Conservation (phyloP, 2,113 vertebrate genomes). For the Mobula birostris region DNA sequence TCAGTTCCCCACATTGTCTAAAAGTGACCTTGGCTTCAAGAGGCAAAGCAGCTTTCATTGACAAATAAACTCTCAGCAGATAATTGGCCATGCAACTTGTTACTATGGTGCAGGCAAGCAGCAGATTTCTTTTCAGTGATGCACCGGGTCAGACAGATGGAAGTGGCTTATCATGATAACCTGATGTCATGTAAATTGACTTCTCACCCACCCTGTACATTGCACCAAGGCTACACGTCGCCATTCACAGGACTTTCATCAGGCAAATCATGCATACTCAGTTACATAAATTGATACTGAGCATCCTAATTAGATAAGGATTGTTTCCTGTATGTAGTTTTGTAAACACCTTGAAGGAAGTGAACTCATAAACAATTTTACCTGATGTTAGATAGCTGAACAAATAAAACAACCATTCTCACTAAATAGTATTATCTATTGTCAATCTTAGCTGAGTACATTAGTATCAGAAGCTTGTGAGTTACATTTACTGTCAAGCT, state of each 20-base stretch:
- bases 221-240: conserved; percentile 71
- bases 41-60: conserved; percentile 54
- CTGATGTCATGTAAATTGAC: conserved; percentile 48
- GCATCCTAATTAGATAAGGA: conserved; percentile 9
- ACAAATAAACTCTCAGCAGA: conserved; percentile 58
- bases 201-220: conserved; percentile 78
- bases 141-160: conserved; percentile 45
- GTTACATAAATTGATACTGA: background rate
- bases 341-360: background rate
- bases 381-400: background rate
- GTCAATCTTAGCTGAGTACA: background rate
- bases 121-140: conserved; percentile 74
- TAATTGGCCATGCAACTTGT: conserved; percentile 50
- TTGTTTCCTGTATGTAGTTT: background rate
- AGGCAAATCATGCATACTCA: background rate
- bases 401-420: background rate
- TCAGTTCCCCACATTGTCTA: conserved; percentile 44
- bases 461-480: background rate
- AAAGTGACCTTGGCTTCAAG: conserved; percentile 75
- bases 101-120: conserved; percentile 44
- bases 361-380: background rate
- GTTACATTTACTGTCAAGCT: too few species aligned
- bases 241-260: background rate
- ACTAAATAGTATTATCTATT: background rate
- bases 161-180: conserved; percentile 63